Conservation (phyloP, 2,113 vertebrate species). For the Mionectes macconnelli region DNA sequence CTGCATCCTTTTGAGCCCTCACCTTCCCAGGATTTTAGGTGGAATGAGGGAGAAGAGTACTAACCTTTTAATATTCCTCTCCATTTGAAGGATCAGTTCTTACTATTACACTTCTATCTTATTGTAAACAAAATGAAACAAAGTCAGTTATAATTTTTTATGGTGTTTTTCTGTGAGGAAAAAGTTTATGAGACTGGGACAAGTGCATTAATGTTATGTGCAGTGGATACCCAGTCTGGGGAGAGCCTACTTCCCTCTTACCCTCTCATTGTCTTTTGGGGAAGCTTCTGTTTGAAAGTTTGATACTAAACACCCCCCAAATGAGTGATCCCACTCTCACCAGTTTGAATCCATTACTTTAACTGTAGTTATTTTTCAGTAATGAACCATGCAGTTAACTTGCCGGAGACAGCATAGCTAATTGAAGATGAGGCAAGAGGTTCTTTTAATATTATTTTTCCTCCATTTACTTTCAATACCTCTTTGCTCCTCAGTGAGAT, state of each 20-base stretch:
- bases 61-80: not conserved
- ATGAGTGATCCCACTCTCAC: not conserved
- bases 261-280: not conserved
- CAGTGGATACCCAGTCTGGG: not conserved
- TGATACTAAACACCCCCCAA: not conserved
- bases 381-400: conserved; percentile 37
- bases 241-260: not conserved
- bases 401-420: not conserved
- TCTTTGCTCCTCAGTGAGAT: conserved; percentile 43
- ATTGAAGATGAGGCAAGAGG: conserved; percentile 31
- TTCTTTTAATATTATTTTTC: conserved; percentile 63
- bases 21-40: not conserved
- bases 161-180: not conserved
- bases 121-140: not conserved
- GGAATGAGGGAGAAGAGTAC: not conserved
- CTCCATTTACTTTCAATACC: conserved; percentile 55
- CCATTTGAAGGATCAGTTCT: not conserved
- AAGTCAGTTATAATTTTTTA: not conserved
- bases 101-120: not conserved
- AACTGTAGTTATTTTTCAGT: conserved; percentile 43
- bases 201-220: not conserved
- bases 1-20: not conserved
- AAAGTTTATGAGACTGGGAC: not conserved
- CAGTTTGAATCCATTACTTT: conserved; percentile 31
- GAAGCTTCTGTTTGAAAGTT: not conserved